Evolutionary conservation across 2,113 vertebrate species (phyloP).

Genomic region (Dicrurus megarhynchus): DNA sequence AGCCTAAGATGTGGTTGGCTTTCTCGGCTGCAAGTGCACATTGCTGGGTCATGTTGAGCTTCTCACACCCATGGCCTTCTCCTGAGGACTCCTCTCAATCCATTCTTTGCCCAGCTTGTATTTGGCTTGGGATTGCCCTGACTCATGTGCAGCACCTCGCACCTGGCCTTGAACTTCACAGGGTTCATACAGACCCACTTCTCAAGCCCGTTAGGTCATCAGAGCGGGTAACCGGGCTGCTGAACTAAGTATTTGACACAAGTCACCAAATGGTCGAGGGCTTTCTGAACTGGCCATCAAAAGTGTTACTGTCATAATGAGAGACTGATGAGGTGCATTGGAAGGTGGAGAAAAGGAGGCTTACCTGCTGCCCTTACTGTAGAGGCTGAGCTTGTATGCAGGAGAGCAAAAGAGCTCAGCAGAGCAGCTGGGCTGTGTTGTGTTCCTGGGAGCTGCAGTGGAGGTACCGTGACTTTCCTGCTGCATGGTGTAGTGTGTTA

Average conservation of each 20-base stretch:
- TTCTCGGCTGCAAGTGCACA: too few species aligned
- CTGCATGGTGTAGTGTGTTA: neutral
- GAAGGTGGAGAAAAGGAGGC: neutral
- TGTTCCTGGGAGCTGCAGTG: neutral
- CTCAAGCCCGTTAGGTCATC: neutral
- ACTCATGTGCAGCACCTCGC: neutral
- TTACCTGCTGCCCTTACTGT: neutral
- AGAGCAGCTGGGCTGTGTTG: too few species aligned
- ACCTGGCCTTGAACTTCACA: too few species aligned
- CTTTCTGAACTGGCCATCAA: neutral
- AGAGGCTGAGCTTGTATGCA: neutral
- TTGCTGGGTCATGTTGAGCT: neutral
- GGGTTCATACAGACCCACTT: neutral
- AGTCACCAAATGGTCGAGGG: neutral
- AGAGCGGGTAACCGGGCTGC: fast-evolving
- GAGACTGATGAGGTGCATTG: neutral
- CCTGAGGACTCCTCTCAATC: neutral
- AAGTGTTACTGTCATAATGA: fast-evolving
- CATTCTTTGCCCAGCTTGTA: neutral
- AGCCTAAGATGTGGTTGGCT: neutral
- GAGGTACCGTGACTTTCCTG: neutral
- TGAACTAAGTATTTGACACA: neutral
- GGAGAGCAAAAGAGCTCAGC: neutral
- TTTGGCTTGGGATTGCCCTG: neutral
- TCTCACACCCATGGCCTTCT: neutral